Evolutionary conservation across 2,888 invertebrate species (phyloP), one percentile per base, ranked within the genome.

Genomic region (Pemphredon lugubris): DNA sequence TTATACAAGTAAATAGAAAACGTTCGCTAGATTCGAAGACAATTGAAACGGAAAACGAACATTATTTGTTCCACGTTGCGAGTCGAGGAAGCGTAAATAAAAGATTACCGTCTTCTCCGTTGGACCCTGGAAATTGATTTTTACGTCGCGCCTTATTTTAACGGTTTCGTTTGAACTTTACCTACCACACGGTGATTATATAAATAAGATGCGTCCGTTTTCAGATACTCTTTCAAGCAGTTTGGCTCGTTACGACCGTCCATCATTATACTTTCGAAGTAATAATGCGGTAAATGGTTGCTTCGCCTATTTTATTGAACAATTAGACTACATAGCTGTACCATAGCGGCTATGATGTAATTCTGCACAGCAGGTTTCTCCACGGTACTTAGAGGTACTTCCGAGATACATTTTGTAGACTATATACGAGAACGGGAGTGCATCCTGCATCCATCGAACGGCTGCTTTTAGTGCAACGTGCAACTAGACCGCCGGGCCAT

Each of bases 401-500:
- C 72, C 67, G 65, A 70, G 67, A 21, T 58, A 53, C 77, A 79
- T 79, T 75, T 79, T 70, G 73, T 53, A 73, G 71, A 53, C 68
- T 67, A 67, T 75, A 64, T 71, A 64, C 51, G 66, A 57, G 65
- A 68, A 63, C 42, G 61, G 44, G 55, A 71, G 75, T 66, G 67
- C 77, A 72, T 73, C 74, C 74, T 59, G 71, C 74, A 54, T 65
- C 73, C 71, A 68, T 58, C 58, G 69, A 79, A 75, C 70, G 54
- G 71, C 71, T 77, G 80, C 80, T 79, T 80, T 78, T 78, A 78
- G 78, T 75, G 58, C 44, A 18, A 44, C 63, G 70, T 23, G 40
- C 59, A 70, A 48, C 61, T 53, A 60, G 61, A 64, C 69, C 69
- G 23, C 60, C 59, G 54, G 44, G 23, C 66, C 44, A 58, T 61